These are phyloP conservation scores for Druon quercuslanigerum DNA, from an alignment of 1,140 invertebrate genomes.

Conservation along the genomic window DNA sequence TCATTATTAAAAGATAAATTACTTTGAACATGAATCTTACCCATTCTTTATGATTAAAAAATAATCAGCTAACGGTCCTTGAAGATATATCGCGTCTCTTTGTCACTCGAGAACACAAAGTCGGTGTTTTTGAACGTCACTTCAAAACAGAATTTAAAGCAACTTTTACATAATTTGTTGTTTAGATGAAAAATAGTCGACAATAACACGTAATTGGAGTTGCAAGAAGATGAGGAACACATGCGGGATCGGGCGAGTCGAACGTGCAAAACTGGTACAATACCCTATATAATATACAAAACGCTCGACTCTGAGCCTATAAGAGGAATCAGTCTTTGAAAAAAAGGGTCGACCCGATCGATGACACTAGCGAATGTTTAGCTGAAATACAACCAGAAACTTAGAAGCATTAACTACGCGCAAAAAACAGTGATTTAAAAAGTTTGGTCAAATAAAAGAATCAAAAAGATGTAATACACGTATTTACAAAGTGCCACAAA, in stretches of 20 bases:
- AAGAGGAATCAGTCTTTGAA: slow-evolving; percentile 58
- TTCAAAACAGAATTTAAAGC: not conserved
- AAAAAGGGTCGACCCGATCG: slow-evolving; percentile 36
- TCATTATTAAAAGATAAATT: no score
- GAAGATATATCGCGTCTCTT: not conserved
- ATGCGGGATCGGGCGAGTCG: slow-evolving; percentile 15
- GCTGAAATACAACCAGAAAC: not conserved
- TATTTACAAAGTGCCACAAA: slow-evolving; percentile 45
- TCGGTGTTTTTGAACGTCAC: not conserved
- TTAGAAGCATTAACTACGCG: slow-evolving; percentile 20
- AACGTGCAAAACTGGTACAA: not conserved
- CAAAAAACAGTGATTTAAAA: slow-evolving; percentile 40
- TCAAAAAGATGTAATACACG: slow-evolving; percentile 24
- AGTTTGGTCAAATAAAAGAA: not conserved
- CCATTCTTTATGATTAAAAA: not conserved
- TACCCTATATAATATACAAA: slow-evolving; percentile 27
- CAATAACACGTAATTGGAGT: not conserved
- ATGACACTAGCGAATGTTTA: slow-evolving; percentile 38
- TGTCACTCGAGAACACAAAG: not conserved
- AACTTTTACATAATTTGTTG: slow-evolving; percentile 12
- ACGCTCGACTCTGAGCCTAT: slow-evolving; percentile 15
- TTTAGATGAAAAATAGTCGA: not conserved
- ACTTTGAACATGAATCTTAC: not conserved
- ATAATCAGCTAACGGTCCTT: not conserved
- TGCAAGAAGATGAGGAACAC: not conserved